phyloP scores from a whole-genome alignment of 2,113 vertebrate species.

The Rousettus leschenaultii region DNA sequence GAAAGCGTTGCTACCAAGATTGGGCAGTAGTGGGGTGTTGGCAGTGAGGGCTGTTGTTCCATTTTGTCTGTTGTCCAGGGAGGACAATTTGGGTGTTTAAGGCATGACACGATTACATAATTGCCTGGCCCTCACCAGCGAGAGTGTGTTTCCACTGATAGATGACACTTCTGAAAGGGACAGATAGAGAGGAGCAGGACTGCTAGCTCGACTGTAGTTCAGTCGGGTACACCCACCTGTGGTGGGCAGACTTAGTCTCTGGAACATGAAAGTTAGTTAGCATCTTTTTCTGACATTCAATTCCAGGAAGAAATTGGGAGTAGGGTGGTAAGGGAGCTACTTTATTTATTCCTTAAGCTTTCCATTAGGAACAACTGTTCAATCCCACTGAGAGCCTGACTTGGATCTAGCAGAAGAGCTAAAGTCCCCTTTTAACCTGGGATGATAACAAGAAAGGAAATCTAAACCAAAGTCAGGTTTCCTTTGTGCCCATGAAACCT shows the following conservation, averaged over 20 bases:
- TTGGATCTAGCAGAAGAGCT: constrained; percentile 41
- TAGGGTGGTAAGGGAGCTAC: constrained; percentile 53
- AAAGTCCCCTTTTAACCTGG: constrained; percentile 4
- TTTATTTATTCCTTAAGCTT: constrained; percentile 59
- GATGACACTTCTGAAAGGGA: constrained; percentile 81
- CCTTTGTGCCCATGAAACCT: constrained; percentile 43
- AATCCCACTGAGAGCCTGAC: not conserved
- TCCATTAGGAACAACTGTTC: constrained; percentile 21
- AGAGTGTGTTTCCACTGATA: constrained; percentile 82
- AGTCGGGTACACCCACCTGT: constrained; percentile 41
- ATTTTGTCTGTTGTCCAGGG: constrained; percentile 79
- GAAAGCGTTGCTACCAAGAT: constrained; percentile 80
- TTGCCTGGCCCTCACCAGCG: constrained; percentile 80
- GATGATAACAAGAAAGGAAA: constrained; percentile 28
- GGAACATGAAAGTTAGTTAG: constrained; percentile 70
- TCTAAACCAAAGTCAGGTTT: constrained; percentile 59
- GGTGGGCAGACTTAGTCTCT: constrained; percentile 50
- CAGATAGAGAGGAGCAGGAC: constrained; percentile 72
- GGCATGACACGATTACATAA: constrained; percentile 82
- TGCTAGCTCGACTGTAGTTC: constrained; percentile 68
- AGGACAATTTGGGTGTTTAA: constrained; percentile 82
- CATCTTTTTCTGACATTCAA: constrained; percentile 68
- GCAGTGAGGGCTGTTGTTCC: constrained; percentile 43
- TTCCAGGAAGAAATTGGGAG: constrained; percentile 66
- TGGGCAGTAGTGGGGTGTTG: not conserved